Base-by-base conservation (phyloP, 2,888 invertebrate genomes). In the Congeria kusceri region DNA sequence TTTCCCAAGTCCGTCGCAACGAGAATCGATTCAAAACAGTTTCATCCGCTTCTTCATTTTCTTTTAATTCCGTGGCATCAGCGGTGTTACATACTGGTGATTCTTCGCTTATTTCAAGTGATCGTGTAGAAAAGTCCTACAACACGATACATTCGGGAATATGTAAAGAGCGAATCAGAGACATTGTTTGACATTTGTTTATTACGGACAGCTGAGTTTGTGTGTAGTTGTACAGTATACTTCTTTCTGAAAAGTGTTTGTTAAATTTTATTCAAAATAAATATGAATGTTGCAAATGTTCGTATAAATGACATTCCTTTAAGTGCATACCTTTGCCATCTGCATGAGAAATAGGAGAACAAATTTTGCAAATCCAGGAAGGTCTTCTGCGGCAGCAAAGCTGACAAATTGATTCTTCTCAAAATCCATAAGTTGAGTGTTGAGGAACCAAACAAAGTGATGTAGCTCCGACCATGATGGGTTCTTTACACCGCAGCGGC, bases 361-460 rank as follows among this genome's bases (percentile, higher is more conserved):
- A 76, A 89, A 89, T 15, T 69, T 58, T 13, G 82, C 66, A 70
- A 89, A 89, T 4, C 88, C 90, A 5, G 90, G 91, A 29, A 91
- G 75, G 46, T 84, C 85, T 32, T 87, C 80, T 25, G 77, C 78
- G n/a, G 84, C 63, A n/a, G 71, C 69, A 9, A 61, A 62, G 39
- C 82, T 59, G 62, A 89, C 89, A 84, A 89, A 91, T 9, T 59
- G 70, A 20, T 87, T 90, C 20, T 68, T 67, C 68, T 91, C 91
- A 84, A 83, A 89, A 67, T 87, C 86, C 47, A 46, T 20, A 44
- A 92, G 85, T 68, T 92, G 92, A 13, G 84, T 82, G 79, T 91
- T 88, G n/a, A 91, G 84, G 71, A 91, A 92, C 66, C 80, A 76
- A 81, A 89, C 84, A 81, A 87, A 89, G 76, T 88, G 87, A 46